These are phyloP conservation scores for Vireo griseus DNA, from an alignment of 2,797 vertebrate species.

Conservation along the genomic window DNA sequence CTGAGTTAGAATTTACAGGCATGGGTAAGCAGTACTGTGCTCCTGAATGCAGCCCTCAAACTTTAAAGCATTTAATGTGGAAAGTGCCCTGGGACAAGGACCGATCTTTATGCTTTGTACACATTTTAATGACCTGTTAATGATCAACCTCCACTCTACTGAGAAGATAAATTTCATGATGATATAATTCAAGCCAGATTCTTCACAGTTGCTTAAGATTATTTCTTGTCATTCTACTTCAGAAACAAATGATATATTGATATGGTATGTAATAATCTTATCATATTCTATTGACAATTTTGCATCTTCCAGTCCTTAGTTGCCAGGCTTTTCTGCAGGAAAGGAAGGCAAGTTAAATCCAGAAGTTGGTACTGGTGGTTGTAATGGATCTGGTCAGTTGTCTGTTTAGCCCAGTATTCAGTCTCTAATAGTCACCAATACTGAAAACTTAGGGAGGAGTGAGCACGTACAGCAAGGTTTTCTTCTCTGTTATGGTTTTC, in stretches of 20 bases:
- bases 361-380: not conserved
- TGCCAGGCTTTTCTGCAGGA: not conserved
- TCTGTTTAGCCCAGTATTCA: not conserved
- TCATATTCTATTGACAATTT: not conserved
- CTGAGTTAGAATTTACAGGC: not conserved
- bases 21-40: not conserved
- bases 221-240: not conserved
- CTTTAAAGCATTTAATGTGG: conserved; percentile 15
- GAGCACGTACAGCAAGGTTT: not conserved
- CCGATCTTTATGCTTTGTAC: conserved; percentile 32
- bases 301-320: not conserved
- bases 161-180: not conserved
- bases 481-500: not conserved
- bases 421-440: not conserved
- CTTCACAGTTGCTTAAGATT: not conserved
- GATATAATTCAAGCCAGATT: not conserved
- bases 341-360: not conserved
- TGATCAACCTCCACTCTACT: not conserved
- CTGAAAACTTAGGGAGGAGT: not conserved
- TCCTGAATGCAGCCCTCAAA: not conserved
- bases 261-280: not conserved
- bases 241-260: not conserved
- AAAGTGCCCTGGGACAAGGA: conserved; percentile 50
- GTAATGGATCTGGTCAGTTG: not conserved
- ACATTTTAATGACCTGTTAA: conserved; percentile 46